A percentile compares a stretch with the other conserved stretches of the same genome.
Evolutionary conservation across 2,888 invertebrate species (phyloP).

Genomic region (Matsumyia berberina): DNA sequence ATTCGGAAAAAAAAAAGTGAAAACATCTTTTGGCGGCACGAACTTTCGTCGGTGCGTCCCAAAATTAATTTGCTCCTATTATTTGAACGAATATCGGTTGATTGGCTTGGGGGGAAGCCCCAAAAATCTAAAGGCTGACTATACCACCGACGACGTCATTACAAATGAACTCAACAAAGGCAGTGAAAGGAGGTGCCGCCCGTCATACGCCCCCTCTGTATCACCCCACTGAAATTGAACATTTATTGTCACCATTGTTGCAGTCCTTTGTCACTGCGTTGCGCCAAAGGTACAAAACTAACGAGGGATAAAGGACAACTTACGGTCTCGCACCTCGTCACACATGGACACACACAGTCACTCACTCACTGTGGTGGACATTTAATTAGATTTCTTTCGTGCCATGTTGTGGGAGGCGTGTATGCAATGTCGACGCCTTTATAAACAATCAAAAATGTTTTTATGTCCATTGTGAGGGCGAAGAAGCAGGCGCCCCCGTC

Average conservation of each 20-base stretch:
- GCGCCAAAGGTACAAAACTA: slow-evolving; percentile 41
- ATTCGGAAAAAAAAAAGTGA: slow-evolving; percentile 6
- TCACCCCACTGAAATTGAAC: slow-evolving; percentile 40
- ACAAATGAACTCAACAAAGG: slow-evolving; percentile 53
- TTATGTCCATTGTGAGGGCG: slow-evolving; percentile 35
- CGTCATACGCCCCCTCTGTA: slow-evolving; percentile 55
- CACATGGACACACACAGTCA: slow-evolving; percentile 41
- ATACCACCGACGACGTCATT: slow-evolving; percentile 23
- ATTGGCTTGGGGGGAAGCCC: slow-evolving; percentile 6
- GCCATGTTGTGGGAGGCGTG: slow-evolving; percentile 75
- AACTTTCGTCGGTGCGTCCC: slow-evolving; percentile 25
- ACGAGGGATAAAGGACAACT: slow-evolving; percentile 51
- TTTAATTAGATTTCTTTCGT: slow-evolving; percentile 76
- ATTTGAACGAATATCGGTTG: slow-evolving; percentile 37
- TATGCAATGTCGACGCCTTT: slow-evolving; percentile 72
- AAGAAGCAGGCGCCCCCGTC: slow-evolving; percentile 38
- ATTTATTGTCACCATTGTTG: slow-evolving; percentile 68
- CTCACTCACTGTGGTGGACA: slow-evolving; percentile 63
- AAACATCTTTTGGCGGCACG: slow-evolving; percentile 70
- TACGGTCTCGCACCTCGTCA: slow-evolving; percentile 38
- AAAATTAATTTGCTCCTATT: slow-evolving; percentile 49
- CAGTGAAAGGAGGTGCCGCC: slow-evolving; percentile 66
- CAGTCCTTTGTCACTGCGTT: slow-evolving; percentile 51
- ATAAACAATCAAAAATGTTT: slow-evolving; percentile 73
- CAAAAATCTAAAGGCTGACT: slow-evolving; percentile 16